Evolutionary conservation across 2,888 invertebrate species (phyloP), one percentile per base, ranked within the genome.

Genomic region (Heliconius ismenius): DNA sequence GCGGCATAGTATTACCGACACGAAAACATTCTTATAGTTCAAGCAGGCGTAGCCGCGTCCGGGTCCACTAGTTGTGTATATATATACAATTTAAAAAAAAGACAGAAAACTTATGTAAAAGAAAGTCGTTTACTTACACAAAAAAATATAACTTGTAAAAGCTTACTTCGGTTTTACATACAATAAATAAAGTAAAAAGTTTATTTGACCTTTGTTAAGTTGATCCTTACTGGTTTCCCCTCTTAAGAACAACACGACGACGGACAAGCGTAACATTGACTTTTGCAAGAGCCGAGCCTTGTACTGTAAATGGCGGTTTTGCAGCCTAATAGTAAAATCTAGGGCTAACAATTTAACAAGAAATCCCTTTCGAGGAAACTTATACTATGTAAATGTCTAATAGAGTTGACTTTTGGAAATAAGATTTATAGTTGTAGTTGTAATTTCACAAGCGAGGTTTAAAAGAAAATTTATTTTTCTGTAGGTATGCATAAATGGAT

Each of bases 181-280:
- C 36, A 69, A 76, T 58, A 79, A 39, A 11, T 39, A 39, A 39
- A 39, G 39, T 39, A 11, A 79, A 73, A 75, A 73, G 28, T 76
- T 78, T 68, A 73, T 24, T 60, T 75, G 76, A 79, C 76, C 78
- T 78, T 78, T 76, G 63, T 60, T 26, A 65, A 68, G 63, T 77
- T 63, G 63, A 77, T 72, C 67, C 73, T 78, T 79, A 77, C 76
- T 78, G 78, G 79, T 79, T 79, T 78, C 70, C 77, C 65, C 76
- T 74, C 76, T 75, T 74, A 64, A 77, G 65, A 74, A 24, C 32
- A 54, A 76, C 78, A 79, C 43, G 76, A 76, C 74, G 77, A 77
- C 73, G 67, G 82, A 81, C 81, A 79, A 75, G 78, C 82, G 80
- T 81, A 82, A 79, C 81, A 81, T 81, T 81, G 80, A 81, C 81